These are phyloP conservation scores for Hofmannophila pseudospretella DNA, from an alignment of 2,888 invertebrate genomes.

Conservation along the genomic window DNA sequence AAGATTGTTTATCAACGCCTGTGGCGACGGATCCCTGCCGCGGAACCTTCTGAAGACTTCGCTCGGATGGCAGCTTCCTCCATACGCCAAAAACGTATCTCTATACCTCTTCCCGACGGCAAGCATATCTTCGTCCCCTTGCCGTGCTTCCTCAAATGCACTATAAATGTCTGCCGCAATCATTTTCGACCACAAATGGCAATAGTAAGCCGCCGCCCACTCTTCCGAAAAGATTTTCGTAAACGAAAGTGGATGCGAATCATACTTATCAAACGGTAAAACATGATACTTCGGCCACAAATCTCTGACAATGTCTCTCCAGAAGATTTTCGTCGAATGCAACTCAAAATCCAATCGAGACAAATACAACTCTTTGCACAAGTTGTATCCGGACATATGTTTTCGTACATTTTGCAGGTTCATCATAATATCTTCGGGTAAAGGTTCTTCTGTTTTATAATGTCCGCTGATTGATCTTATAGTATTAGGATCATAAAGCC, in stretches of 20 bases:
- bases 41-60: constrained; percentile 94
- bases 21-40: constrained; percentile 93
- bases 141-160: constrained; percentile 86
- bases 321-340: constrained; percentile 86
- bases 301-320: constrained; percentile 87
- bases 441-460: constrained; percentile 82
- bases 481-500: constrained; percentile 82
- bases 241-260: constrained; percentile 92
- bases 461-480: constrained; percentile 84
- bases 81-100: constrained; percentile 89
- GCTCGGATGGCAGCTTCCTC: constrained; percentile 88
- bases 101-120: constrained; percentile 85
- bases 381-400: constrained; percentile 87
- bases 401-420: constrained; percentile 80
- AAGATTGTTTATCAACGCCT: constrained; percentile 84
- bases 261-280: constrained; percentile 85
- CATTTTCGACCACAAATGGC: constrained; percentile 91
- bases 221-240: constrained; percentile 89
- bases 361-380: constrained; percentile 89
- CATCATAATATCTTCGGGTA: constrained; percentile 81
- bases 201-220: constrained; percentile 92
- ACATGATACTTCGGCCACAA: constrained; percentile 90
- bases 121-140: constrained; percentile 67
- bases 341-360: constrained; percentile 90
- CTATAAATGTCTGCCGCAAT: constrained; percentile 94